Percentiles rank a stretch among this genome's conserved stretches.
phyloP scores from a whole-genome alignment of 2,888 invertebrate genomes.

The Steinernema scapterisci region DNA sequence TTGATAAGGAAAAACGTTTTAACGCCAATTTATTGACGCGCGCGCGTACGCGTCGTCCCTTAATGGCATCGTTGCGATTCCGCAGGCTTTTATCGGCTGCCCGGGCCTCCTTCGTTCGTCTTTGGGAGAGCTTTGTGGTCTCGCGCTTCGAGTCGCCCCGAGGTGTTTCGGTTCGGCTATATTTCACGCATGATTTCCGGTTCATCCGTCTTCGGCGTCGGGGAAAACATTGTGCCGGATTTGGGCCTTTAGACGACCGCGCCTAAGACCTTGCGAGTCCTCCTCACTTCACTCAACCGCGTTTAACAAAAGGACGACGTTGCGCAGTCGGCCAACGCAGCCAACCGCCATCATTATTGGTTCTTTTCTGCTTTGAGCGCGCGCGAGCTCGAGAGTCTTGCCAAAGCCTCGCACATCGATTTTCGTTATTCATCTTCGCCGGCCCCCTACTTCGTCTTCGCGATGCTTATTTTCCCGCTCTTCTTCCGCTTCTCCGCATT shows the following conservation, averaged over 20 bases:
- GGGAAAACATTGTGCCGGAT: background rate
- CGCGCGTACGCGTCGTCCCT: conserved; percentile 5
- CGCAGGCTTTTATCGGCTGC: conserved; percentile 28
- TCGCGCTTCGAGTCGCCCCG: background rate
- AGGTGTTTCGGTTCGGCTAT: background rate
- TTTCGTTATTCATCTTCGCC: conserved; percentile 31
- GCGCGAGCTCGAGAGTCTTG: conserved; percentile 24
- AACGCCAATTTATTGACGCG: background rate
- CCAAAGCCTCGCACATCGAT: conserved; percentile 22
- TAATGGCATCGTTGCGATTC: conserved; percentile 23
- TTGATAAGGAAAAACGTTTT: conserved; percentile 19
- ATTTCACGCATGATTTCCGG: background rate
- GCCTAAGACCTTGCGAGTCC: background rate
- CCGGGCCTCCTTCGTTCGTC: too few species aligned
- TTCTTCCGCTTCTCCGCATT: background rate
- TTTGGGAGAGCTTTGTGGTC: background rate
- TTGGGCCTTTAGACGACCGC: background rate
- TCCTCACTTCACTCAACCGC: conserved; percentile 7
- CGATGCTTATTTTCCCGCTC: conserved; percentile 26
- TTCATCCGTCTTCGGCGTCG: background rate
- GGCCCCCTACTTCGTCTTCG: background rate
- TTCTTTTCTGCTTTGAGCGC: conserved; percentile 9
- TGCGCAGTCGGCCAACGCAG: background rate
- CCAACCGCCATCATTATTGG: conserved; percentile 31
- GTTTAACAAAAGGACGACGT: conserved; percentile 20